phyloP scores from a whole-genome alignment of 2,797 vertebrate genomes.

The Hydrolagus colliei region DNA sequence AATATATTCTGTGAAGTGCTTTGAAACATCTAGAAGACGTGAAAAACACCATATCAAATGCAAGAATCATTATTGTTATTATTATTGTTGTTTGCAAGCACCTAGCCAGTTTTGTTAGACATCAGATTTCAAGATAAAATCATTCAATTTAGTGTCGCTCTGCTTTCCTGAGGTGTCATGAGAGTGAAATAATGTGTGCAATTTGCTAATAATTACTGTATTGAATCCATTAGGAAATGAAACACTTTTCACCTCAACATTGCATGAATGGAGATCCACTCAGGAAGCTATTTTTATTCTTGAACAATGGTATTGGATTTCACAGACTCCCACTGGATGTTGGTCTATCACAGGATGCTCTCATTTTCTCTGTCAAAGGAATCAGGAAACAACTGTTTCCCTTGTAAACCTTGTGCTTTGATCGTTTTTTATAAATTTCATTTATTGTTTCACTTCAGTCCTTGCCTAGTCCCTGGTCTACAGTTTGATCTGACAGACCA shows the following conservation, averaged over 20 bases:
- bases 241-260: too few species aligned
- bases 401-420: neutral
- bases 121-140: neutral
- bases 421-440: neutral
- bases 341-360: neutral
- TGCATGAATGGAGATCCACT: too few species aligned
- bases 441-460: neutral
- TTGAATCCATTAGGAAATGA: neutral
- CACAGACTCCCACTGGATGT: too few species aligned
- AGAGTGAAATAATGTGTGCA: neutral
- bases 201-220: neutral
- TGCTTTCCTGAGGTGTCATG: conserved; percentile 1
- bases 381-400: neutral
- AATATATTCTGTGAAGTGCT: too few species aligned
- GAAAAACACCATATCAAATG: too few species aligned
- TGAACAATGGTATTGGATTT: neutral
- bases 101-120: neutral
- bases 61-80: too few species aligned
- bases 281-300: neutral
- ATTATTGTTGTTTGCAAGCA: too few species aligned
- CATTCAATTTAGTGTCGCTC: neutral
- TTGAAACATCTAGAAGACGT: too few species aligned
- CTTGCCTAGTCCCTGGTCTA: neutral
- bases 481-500: neutral
- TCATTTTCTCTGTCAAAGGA: neutral